Conservation (phyloP, 2,113 vertebrate species). For the Maccullochella peelii region DNA sequence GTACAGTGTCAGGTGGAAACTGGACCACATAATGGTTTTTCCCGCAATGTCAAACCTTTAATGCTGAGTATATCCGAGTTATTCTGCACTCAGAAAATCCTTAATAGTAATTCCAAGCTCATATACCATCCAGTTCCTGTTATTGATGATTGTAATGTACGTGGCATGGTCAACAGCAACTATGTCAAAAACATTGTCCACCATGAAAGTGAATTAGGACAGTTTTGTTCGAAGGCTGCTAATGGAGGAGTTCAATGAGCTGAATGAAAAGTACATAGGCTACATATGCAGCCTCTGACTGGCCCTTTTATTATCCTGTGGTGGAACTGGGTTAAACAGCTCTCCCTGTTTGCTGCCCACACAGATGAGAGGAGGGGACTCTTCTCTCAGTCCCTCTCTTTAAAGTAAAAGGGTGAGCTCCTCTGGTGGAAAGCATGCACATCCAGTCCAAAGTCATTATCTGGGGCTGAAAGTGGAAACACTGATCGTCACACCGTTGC, state of each 20-base stretch:
- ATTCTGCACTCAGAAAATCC: constrained; percentile 9
- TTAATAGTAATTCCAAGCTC: background rate
- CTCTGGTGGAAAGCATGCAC: constrained; percentile 54
- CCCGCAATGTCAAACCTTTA: background rate
- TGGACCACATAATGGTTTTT: constrained; percentile 8
- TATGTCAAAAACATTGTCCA: constrained; percentile 1
- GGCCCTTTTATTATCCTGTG: constrained; percentile 31
- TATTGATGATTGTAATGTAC: constrained; percentile 13
- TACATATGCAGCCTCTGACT: constrained; percentile 33
- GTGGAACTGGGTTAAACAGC: constrained; percentile 56
- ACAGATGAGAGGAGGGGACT: constrained; percentile 35
- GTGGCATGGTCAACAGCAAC: background rate
- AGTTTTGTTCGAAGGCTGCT: constrained; percentile 50
- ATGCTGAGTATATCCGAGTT: background rate
- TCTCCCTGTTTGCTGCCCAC: constrained; percentile 27
- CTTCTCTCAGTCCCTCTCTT: constrained; percentile 30
- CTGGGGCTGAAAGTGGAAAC: constrained; percentile 66
- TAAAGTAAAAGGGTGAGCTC: constrained; percentile 59
- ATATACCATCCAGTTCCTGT: background rate
- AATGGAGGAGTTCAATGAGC: constrained; percentile 62
- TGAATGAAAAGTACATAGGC: constrained; percentile 45
- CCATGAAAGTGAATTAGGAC: constrained; percentile 38
- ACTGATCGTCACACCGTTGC: constrained; percentile 75
- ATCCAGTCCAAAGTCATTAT: constrained; percentile 74
- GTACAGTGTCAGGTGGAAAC: constrained; percentile 7